Conservation (phyloP, 2,113 vertebrate species). For the Theristicus caerulescens region DNA sequence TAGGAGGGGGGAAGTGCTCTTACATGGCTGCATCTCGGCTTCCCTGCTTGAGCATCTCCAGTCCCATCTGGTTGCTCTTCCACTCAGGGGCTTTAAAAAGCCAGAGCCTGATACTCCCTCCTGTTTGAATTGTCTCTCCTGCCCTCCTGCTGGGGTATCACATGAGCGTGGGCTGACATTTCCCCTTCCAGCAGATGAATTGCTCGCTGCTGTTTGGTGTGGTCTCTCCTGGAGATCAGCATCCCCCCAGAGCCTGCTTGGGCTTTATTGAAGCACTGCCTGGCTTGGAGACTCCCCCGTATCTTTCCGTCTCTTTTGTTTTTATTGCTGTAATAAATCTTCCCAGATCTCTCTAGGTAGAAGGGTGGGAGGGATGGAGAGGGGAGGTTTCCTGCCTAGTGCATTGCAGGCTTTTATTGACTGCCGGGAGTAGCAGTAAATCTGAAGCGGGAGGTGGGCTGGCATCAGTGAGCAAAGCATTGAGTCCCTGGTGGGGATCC, state of each 20-base stretch:
- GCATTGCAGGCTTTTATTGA: constrained; percentile 58
- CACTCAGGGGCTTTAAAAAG: not conserved
- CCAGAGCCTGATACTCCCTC: not conserved
- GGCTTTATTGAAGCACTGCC: constrained; percentile 39
- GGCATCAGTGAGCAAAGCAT: not conserved
- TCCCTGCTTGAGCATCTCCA: not conserved
- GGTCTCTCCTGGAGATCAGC: constrained; percentile 7
- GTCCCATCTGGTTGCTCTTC: not conserved
- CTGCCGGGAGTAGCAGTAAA: constrained; percentile 44
- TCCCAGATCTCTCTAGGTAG: not conserved
- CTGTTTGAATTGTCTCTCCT: not conserved
- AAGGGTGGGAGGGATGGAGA: constrained; percentile 26
- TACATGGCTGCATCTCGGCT: not conserved
- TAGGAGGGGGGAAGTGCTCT: not conserved
- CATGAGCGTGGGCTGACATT: not conserved
- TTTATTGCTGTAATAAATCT: constrained; percentile 63
- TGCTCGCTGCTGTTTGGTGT: not conserved
- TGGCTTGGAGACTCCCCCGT: not conserved
- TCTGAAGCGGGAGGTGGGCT: constrained; percentile 14
- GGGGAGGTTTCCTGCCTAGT: constrained; percentile 50
- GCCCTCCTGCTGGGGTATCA: not conserved
- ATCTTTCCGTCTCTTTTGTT: constrained; percentile 31
- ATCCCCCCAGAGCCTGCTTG: constrained; percentile 19
- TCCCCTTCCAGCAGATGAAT: not conserved
- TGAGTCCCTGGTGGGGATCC: accelerated